Base-by-base conservation (phyloP, 2,113 vertebrate genomes). In the Lathamus discolor region DNA sequence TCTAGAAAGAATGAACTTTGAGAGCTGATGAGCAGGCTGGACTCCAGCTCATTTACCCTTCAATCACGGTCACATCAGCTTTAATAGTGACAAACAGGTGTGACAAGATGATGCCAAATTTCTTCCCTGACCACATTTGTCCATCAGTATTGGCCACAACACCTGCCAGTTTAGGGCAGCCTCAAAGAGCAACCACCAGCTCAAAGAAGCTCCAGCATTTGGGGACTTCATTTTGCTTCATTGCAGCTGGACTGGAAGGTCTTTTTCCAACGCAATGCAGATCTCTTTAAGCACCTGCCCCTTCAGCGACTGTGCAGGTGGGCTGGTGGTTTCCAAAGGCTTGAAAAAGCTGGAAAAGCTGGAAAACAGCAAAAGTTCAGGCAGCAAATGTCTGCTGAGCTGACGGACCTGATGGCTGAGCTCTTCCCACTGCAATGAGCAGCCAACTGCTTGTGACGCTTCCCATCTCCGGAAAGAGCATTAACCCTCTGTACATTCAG, bases 151-250 rank as follows among this genome's bases (percentile, higher is more conserved):
- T 31, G 52, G 44, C 39, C 17, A 6, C 13, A 3, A 7, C 51
- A 4, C 23, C 23, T 1, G 1, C 10, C 16, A 13, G 29, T 3
- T 35, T 61, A 10, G 16, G 0, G 31, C 1, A 39, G 37, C 41
- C 35, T 19, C 37, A 11, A 17, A 24, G 41, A 63, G 69, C 31
- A 43, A 54, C 25, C 11, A 0, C 3, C 11, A 12, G 19, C 48
- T 18, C 3, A 41, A 31, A 46, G 68, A 14, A 27, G 9, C 28
- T 6, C 17, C 7, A 44, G 24, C 1, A 1, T 14, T 0, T 11
- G 35, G 51, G 29, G 2, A 11, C 29, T 19, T 35, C 9, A 0
- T 9, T 80, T 25, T 7, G 14, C 22, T 6, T 22, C 41, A 41
- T 16, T 27, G 68, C 74, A 20, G 35, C 18, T 51, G 28, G 37